Percentiles rank a stretch among this genome's conserved stretches.
Evolutionary conservation across 2,888 invertebrate species (phyloP).

Genomic region (Rhynchonema sp.): DNA sequence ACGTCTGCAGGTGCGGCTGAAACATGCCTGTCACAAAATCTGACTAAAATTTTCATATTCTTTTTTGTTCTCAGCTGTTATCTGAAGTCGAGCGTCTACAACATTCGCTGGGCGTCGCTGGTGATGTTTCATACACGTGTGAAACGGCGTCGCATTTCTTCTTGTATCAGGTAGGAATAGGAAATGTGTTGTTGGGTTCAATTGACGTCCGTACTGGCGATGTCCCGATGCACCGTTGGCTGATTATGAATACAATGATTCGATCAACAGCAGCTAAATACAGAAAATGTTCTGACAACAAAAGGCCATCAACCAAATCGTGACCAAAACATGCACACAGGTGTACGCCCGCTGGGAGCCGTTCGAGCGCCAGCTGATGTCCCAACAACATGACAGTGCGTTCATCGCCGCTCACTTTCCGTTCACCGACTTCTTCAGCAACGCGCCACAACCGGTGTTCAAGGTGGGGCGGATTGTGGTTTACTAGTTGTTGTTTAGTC

Average conservation of each 20-base stretch:
- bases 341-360: conserved; percentile 62
- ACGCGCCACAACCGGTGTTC: conserved; percentile 80
- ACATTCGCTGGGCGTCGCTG: conserved; percentile 58
- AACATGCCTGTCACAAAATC: no score
- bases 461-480: conserved; percentile 32
- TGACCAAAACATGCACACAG: no score
- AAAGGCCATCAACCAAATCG: no score
- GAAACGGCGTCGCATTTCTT: conserved; percentile 97
- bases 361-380: conserved; percentile 47
- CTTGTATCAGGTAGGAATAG: conserved; percentile 70
- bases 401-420: conserved; percentile 63
- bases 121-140: conserved; percentile 84
- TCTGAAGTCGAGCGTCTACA: conserved; percentile 64
- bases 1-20: conserved; percentile 63
- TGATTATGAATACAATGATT: no score
- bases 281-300: no score
- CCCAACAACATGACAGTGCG: conserved; percentile 25
- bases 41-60: no score
- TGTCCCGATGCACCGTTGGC: no score
- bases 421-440: conserved; percentile 73
- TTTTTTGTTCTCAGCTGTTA: no score
- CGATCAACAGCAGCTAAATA: no score
- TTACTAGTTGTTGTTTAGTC: neutral
- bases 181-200: no score
- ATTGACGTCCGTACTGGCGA: no score